Conservation (phyloP, 2,888 invertebrate genomes). For the Drosophila histrio region DNA sequence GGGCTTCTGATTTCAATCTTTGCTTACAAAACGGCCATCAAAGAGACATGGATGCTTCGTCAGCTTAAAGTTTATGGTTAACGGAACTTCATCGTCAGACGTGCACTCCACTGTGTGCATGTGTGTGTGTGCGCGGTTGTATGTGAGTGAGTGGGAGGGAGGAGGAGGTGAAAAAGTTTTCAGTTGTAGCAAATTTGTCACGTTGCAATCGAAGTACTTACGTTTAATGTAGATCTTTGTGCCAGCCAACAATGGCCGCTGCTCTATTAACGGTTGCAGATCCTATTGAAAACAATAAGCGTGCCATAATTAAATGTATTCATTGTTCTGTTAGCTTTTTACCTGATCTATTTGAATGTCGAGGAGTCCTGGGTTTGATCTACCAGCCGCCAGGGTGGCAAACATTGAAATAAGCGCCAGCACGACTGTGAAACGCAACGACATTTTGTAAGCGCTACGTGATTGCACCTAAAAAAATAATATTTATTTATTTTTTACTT, state of each 20-base stretch:
- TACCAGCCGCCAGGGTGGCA: conserved; percentile 35
- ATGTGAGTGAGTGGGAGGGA: neutral
- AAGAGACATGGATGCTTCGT: conserved; percentile 87
- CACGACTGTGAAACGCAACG: conserved; percentile 36
- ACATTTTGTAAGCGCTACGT: conserved; percentile 36
- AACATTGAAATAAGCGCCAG: conserved; percentile 45
- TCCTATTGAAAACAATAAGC: conserved; percentile 44
- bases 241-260: conserved; percentile 88
- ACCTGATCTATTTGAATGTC: conserved; percentile 54
- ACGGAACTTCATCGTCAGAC: conserved; percentile 78
- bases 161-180: conserved; percentile 13
- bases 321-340: conserved; percentile 24
- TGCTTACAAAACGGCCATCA: conserved; percentile 79
- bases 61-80: conserved; percentile 86
- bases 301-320: neutral
- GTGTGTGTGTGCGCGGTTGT: neutral
- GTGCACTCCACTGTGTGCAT: conserved; percentile 83
- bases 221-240: conserved; percentile 89
- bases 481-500: conserved; percentile 45
- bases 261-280: conserved; percentile 68
- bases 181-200: conserved; percentile 43
- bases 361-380: conserved; percentile 61
- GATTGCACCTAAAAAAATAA: conserved; percentile 48
- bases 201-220: conserved; percentile 83
- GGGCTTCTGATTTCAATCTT: neutral